Evolutionary conservation across 2,113 vertebrate genomes (phyloP).

Genomic region (Cinclus mexicanus): DNA sequence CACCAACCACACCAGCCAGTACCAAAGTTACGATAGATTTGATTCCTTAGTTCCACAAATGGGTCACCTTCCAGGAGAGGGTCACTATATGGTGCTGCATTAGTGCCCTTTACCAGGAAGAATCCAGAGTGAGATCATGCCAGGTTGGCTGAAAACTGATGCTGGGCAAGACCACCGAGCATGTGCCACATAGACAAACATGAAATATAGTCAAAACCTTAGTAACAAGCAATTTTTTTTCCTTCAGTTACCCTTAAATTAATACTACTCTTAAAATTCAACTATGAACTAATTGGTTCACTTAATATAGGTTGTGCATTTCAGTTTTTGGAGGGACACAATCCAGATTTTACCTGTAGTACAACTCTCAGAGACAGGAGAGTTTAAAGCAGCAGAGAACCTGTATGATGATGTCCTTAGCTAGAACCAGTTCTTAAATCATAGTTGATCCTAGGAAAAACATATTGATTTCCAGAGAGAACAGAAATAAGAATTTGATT

Average conservation of each 20-base stretch:
- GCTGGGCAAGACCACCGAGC: not conserved
- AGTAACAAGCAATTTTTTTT: not conserved
- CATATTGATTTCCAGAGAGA: not conserved
- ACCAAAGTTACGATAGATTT: not conserved
- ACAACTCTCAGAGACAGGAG: not conserved
- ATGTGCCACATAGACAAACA: not conserved
- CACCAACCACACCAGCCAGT: not conserved
- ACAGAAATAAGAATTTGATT: not conserved
- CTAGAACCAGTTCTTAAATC: not conserved
- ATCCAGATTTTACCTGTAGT: not conserved
- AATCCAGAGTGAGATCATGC: not conserved
- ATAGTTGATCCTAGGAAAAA: not conserved
- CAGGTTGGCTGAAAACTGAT: not conserved
- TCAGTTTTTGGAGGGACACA: not conserved
- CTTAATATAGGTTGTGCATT: not conserved
- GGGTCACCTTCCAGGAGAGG: not conserved
- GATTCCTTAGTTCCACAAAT: not conserved
- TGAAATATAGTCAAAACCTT: not conserved
- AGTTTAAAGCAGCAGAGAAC: not conserved
- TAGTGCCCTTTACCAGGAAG: not conserved
- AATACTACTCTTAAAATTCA: not conserved
- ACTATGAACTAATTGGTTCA: not conserved
- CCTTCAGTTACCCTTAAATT: not conserved
- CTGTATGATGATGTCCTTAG: accelerated
- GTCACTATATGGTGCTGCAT: not conserved